These are phyloP conservation scores for Micoletzkya japonica DNA, from an alignment of 2,888 invertebrate species.

Conservation along the genomic window DNA sequence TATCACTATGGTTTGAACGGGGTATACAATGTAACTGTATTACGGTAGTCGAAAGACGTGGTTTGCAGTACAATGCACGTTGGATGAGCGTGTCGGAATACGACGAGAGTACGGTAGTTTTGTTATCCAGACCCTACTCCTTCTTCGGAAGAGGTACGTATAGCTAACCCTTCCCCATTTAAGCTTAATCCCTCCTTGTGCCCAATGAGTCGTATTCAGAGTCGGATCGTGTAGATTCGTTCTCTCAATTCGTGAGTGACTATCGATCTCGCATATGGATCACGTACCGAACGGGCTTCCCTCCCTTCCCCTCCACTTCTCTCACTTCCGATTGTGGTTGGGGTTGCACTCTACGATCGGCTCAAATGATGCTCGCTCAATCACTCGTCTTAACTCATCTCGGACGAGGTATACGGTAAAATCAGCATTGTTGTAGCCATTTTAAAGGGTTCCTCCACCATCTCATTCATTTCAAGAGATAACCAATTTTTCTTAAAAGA, in stretches of 20 bases:
- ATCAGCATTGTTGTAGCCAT: too few species aligned
- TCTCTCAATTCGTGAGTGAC: conserved; percentile 44
- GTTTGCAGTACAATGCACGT: conserved; percentile 17
- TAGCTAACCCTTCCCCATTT: not conserved
- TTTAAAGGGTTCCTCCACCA: too few species aligned
- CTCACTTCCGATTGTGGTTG: conserved; percentile 84
- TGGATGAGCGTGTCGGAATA: conserved; percentile 46
- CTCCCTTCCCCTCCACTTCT: conserved; percentile 34
- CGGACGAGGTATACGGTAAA: conserved; percentile 74
- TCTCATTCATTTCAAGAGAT: too few species aligned
- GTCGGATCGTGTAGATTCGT: conserved; percentile 23
- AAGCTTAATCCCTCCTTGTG: not conserved
- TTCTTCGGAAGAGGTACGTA: conserved; percentile 30
- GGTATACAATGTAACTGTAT: too few species aligned
- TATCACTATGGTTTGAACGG: too few species aligned
- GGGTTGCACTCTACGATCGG: conserved; percentile 87
- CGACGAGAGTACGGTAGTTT: conserved; percentile 30
- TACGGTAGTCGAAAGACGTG: too few species aligned
- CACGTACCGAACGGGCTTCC: conserved; percentile 74
- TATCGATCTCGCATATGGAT: conserved; percentile 65
- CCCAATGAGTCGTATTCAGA: not conserved
- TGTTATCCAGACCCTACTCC: conserved; percentile 36
- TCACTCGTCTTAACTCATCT: conserved; percentile 82
- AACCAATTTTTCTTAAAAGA: too few species aligned
- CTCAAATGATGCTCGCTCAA: conserved; percentile 89